Evolutionary conservation across 2,888 invertebrate species (phyloP).

Genomic region (Aleiodes testaceus): DNA sequence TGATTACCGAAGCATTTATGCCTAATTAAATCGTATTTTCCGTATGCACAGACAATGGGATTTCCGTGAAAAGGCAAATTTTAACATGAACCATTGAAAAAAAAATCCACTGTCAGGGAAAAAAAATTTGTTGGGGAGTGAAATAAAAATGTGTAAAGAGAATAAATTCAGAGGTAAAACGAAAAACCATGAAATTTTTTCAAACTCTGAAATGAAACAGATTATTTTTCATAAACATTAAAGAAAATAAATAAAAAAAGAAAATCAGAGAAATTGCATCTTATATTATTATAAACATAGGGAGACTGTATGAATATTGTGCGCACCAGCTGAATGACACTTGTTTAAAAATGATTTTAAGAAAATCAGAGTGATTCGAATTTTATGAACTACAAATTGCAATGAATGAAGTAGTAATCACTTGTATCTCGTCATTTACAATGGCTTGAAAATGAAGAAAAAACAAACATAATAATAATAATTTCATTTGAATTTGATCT

Average conservation of each 20-base stretch:
- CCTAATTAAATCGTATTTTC: constrained; percentile 23
- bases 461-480: no score
- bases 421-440: background rate
- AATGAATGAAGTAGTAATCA: background rate
- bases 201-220: constrained; percentile 21
- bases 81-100: no score
- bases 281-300: constrained; percentile 25
- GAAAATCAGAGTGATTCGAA: no score
- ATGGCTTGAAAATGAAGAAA: background rate
- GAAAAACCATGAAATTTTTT: background rate
- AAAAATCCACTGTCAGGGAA: no score
- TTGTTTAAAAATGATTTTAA: background rate
- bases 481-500: constrained; percentile 46
- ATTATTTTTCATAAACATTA: constrained; percentile 29
- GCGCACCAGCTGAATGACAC: constrained; percentile 3
- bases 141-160: constrained; percentile 4
- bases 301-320: constrained; percentile 13
- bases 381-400: constrained; percentile 1
- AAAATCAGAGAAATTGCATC: constrained; percentile 21
- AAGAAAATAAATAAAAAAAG: background rate
- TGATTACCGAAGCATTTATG: background rate
- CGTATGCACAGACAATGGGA: constrained; percentile 17
- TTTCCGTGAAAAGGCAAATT: background rate
- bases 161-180: constrained; percentile 7
- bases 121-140: background rate